A percentile compares a stretch with the other conserved stretches of the same genome.
Evolutionary conservation across 30 jellyfish, hydroid and myxozoan genomes (phyloP).

Genomic region (Aurelia sp.): DNA sequence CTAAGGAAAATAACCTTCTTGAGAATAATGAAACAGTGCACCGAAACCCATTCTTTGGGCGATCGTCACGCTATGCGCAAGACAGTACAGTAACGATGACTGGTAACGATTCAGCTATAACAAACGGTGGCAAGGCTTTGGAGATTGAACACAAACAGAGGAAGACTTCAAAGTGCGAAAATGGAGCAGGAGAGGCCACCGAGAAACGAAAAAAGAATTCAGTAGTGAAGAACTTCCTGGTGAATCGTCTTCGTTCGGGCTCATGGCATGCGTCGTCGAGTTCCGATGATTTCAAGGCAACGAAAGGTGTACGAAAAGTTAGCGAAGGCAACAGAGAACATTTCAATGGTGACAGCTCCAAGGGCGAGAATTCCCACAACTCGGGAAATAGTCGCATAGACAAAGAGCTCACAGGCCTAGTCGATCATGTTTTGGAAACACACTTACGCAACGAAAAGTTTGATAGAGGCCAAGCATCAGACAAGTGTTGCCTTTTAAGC

Average conservation of each 20-base stretch:
- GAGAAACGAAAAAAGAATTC: constrained; percentile 47
- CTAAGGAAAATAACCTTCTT: constrained; percentile 15
- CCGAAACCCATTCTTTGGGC: constrained; percentile 30
- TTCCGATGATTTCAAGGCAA: not conserved
- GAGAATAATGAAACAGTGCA: not conserved
- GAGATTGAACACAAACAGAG: not conserved
- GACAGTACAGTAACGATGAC: not conserved
- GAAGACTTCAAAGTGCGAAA: constrained; percentile 10
- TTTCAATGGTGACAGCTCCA: not conserved
- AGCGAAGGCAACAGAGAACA: not conserved
- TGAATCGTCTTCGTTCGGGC: constrained; percentile 64
- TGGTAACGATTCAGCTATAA: not conserved
- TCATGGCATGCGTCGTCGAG: constrained; percentile 74
- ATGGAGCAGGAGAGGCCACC: not conserved
- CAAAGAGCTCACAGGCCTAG: constrained; percentile 47
- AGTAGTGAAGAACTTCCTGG: constrained; percentile 48
- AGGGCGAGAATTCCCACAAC: not conserved
- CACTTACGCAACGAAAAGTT: constrained; percentile 51
- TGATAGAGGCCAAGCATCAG: constrained; percentile 69
- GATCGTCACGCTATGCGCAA: constrained; percentile 16
- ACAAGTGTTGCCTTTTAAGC: constrained; percentile 81
- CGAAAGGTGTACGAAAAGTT: constrained; percentile 13
- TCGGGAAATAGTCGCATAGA: constrained; percentile 3
- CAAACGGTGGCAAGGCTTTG: not conserved
- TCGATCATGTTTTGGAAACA: constrained; percentile 49